Base-by-base conservation (phyloP, 2,113 vertebrate genomes). In the Callipepla californica region DNA sequence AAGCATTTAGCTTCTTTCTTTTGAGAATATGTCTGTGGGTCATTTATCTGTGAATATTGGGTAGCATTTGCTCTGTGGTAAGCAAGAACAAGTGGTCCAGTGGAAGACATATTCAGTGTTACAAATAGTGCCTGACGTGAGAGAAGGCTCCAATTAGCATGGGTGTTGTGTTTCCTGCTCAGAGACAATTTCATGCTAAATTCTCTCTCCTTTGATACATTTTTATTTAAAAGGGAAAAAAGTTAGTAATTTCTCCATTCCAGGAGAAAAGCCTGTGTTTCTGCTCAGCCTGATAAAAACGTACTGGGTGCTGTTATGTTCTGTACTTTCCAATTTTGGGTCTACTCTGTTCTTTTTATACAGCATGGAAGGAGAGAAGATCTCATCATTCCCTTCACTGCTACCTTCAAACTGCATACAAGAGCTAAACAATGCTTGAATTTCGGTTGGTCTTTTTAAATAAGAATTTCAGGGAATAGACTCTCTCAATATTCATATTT, bases 21-120 rank as follows among this genome's bases (percentile, higher is more conserved):
- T 61, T 75, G 61, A 57, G 34, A 67, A 77, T 40, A 58, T 1
- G 17, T 84, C 23, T 25, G 4, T 70, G 66, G 14, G 13, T 94
- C 87, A 90, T 88, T 90, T 94, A 84, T 58, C 75, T 80, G 14
- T 83, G 5, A 32, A 32, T 90, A 53, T 72, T 72, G 85, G 62
- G 57, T 87, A 50, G 57, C 69, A 78, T 79, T 81, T 89, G 61
- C 57, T 50, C 44, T 81, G 76, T 75, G 53, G 65, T 84, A 66
- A 92, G 85, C 87, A 76, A 84, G 80, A 85, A 42, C 51, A 87
- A 93, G 75, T 81, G 66, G 66, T 79, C 90, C 69, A 17, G 53
- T 69, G 90, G 68, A 90, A 81, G 58, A 80, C 45, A 55, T 84
- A 85, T 68, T 91, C 61, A 36, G 0, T 68, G 73, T 78, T 75